These are phyloP conservation scores for Parasteatoda tepidariorum DNA, from an alignment of 1,140 invertebrate genomes.

Conservation along the genomic window DNA sequence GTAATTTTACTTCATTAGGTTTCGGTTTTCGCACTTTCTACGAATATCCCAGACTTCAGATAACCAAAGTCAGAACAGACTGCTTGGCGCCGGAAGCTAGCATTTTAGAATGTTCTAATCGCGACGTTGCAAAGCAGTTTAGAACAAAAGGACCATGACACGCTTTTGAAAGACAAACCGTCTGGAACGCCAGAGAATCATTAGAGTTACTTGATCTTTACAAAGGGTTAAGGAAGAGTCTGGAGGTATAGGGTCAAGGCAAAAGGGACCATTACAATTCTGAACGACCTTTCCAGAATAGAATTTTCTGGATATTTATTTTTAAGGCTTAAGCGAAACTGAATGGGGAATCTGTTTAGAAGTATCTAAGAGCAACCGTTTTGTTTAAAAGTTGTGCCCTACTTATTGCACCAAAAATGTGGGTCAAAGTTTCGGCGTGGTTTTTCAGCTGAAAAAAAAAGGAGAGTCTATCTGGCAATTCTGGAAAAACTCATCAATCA, in stretches of 20 bases:
- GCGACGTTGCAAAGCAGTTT: neutral
- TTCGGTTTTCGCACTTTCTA: neutral
- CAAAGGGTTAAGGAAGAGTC: neutral
- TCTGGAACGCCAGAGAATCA: conserved; percentile 20
- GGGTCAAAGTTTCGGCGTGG: conserved; percentile 31
- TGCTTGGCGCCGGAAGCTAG: conserved; percentile 32
- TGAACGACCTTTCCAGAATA: neutral
- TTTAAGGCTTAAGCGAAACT: neutral
- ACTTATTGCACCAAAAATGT: conserved; percentile 8
- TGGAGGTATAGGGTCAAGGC: conserved; percentile 8
- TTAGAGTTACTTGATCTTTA: conserved; percentile 9
- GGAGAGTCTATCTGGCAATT: neutral
- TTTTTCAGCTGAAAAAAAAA: conserved; percentile 14
- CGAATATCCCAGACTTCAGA: neutral
- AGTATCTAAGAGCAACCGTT: neutral
- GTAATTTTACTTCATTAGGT: neutral
- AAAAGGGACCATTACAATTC: no score
- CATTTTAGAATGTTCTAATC: neutral
- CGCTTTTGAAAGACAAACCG: conserved; percentile 29
- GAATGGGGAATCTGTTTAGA: neutral
- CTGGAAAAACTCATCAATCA: conserved; percentile 4
- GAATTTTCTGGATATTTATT: conserved; percentile 24
- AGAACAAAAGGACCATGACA: conserved; percentile 50
- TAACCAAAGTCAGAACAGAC: neutral
- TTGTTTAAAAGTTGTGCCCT: neutral